phyloP scores from a whole-genome alignment of 1,140 invertebrate genomes.

The Ridgeia piscesae region DNA sequence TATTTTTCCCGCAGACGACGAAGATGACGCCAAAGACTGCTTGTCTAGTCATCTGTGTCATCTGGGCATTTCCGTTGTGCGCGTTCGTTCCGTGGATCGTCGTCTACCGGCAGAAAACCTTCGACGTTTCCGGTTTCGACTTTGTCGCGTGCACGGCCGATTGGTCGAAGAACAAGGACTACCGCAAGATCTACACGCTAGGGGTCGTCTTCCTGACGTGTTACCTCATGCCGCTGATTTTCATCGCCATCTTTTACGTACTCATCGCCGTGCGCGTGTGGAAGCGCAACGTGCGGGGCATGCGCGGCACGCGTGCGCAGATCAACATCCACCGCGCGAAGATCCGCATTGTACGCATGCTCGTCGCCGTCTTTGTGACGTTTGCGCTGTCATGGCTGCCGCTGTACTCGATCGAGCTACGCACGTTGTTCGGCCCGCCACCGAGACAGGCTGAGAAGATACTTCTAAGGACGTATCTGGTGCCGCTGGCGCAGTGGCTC shows the following conservation, averaged over 20 bases:
- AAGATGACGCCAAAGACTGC: conserved; percentile 86
- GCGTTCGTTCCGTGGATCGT: conserved; percentile 87
- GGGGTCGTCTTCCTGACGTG: conserved; percentile 86
- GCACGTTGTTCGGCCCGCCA: conserved; percentile 33
- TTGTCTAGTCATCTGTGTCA: conserved; percentile 82
- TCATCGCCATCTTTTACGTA: conserved; percentile 90
- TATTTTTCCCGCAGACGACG: conserved; percentile 89
- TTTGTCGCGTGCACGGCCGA: conserved; percentile 26
- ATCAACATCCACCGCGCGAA: conserved; percentile 54
- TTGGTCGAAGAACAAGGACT: conserved; percentile 63
- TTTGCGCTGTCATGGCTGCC: conserved; percentile 95
- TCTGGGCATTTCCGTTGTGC: conserved; percentile 83
- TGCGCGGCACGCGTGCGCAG: conserved; percentile 38
- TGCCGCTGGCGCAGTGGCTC: conserved; percentile 89
- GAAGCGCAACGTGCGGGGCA: conserved; percentile 78
- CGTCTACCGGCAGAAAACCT: conserved; percentile 71
- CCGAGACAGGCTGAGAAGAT: conserved; percentile 17
- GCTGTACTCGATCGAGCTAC: conserved; percentile 68
- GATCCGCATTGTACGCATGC: conserved; percentile 65
- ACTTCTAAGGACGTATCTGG: conserved; percentile 14
- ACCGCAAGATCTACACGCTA: conserved; percentile 78
- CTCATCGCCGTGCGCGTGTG: conserved; percentile 91
- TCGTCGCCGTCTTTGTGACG: conserved; percentile 89
- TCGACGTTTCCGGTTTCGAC: not conserved
- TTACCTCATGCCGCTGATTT: conserved; percentile 87